These are phyloP conservation scores for Ariopsis seemanni DNA, from an alignment of 2,113 vertebrate genomes.

Conservation along the genomic window DNA sequence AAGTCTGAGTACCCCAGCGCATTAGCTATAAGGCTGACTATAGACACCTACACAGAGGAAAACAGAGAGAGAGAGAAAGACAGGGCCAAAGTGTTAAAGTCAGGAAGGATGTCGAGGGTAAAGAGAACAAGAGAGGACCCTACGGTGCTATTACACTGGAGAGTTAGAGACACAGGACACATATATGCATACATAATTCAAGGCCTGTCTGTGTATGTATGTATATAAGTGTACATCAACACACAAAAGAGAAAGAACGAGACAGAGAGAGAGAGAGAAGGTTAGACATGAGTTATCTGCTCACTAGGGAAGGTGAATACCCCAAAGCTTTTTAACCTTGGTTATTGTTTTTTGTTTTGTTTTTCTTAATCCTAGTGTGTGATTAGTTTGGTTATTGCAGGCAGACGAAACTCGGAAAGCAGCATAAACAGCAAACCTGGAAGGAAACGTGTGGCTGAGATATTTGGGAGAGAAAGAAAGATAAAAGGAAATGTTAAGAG, in stretches of 20 bases:
- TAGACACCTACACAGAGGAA: constrained; percentile 98
- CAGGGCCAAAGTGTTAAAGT: constrained; percentile 45
- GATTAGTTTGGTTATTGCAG: constrained; percentile 69
- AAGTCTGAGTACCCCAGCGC: constrained; percentile 99
- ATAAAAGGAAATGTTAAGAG: constrained; percentile 70
- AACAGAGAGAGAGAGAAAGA: constrained; percentile 73
- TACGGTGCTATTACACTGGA: constrained; percentile 70
- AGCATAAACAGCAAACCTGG: constrained; percentile 84
- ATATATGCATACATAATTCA: constrained; percentile 66
- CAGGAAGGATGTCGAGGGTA: constrained; percentile 2
- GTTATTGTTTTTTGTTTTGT: not conserved
- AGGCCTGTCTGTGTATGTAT: constrained; percentile 58
- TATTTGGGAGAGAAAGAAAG: constrained; percentile 76
- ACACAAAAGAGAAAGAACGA: constrained; percentile 29
- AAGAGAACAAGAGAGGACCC: constrained; percentile 65
- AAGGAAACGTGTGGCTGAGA: constrained; percentile 95
- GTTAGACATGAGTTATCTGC: constrained; percentile 63
- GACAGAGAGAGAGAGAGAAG: constrained; percentile 37
- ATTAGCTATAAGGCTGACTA: constrained; percentile 99
- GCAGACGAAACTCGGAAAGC: constrained; percentile 71
- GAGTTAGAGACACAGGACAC: constrained; percentile 60
- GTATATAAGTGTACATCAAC: constrained; percentile 39
- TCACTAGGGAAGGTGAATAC: constrained; percentile 57
- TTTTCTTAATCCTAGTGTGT: constrained; percentile 51
- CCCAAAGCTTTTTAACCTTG: constrained; percentile 46